Conservation (phyloP, 2,797 vertebrate genomes). For the Chelon labrosus region DNA sequence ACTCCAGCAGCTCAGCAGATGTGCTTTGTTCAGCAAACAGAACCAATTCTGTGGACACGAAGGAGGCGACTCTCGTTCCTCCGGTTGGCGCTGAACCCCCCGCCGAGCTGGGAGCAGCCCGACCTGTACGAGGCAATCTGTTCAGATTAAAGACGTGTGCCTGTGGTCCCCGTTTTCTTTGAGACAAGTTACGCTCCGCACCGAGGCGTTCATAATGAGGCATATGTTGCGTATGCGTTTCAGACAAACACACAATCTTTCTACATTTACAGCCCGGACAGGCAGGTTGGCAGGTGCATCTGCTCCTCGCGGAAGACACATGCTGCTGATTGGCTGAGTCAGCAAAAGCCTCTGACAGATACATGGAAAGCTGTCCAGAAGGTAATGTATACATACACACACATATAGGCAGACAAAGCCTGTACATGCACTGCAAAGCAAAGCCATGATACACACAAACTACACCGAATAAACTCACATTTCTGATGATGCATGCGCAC, state of each 20-base stretch:
- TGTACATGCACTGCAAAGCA: neutral
- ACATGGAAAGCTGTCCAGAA: conserved; percentile 35
- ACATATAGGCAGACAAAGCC: neutral
- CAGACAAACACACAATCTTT: conserved; percentile 40
- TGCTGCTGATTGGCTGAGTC: conserved; percentile 49
- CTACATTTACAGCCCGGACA: conserved; percentile 31
- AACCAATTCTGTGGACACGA: conserved; percentile 2
- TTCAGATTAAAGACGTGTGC: conserved; percentile 8
- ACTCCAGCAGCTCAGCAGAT: conserved; percentile 13
- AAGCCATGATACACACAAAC: conserved; percentile 5
- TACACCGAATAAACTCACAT: neutral
- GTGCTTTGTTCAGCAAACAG: conserved; percentile 37
- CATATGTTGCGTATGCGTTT: conserved; percentile 37
- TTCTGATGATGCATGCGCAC: conserved; percentile 3
- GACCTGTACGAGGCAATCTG: conserved; percentile 13
- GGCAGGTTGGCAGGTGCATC: conserved; percentile 41
- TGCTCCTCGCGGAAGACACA: conserved; percentile 22
- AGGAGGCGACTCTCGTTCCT: neutral
- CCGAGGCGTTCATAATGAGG: conserved; percentile 40
- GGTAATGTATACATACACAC: neutral
- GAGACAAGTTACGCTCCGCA: conserved; percentile 1
- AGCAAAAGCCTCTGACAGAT: conserved; percentile 48
- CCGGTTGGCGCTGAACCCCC: neutral
- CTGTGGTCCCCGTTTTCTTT: neutral
- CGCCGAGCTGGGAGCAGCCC: conserved; percentile 16